Base-by-base conservation (phyloP, 1,140 invertebrate genomes). In the Trichogramma pretiosum region DNA sequence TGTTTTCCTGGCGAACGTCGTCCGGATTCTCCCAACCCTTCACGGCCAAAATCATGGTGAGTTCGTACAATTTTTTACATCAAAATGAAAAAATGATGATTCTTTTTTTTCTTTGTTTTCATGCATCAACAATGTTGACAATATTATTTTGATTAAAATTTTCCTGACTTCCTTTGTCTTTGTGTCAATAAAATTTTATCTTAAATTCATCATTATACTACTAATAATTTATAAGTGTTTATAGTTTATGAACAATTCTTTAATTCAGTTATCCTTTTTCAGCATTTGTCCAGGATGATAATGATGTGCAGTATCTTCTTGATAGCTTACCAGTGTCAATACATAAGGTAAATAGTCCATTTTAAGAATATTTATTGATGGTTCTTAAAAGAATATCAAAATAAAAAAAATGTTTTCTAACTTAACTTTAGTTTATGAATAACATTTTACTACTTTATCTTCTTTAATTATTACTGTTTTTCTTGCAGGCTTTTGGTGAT, bases 241-340 rank as follows among this genome's bases (percentile, higher is more conserved):
- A 26, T 35, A 30, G 11, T 36, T 24, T 23, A n/a, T n/a, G n/a
- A n/a, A n/a, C n/a, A n/a, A n/a, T n/a, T n/a, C n/a, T n/a, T n/a
- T n/a, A n/a, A n/a, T n/a, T n/a, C n/a, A n/a, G n/a, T n/a, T 57
- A 26, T 43, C 48, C 51, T 5, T 42, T 78, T 77, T 48, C 68
- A 82, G 81, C 76, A 52, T 83, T 82, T 61, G 77, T 83, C 54
- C 79, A 82, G 64, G 79, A 80, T 65, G 80, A 80, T 61, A 80
- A 77, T 59, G 79, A 84, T 57, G 73, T 82, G 53, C 76, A 77
- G 59, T 83, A 82, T 62, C 72, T 83, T 62, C 73, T 80, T 60
- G 80, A 80, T 65, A 77, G 67, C 52, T 69, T 78, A 63, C 75
- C 75, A 47, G 68, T 77, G 57, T 69, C 74, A 54, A 66, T 77